Percentiles rank a stretch among this genome's conserved stretches.
phyloP scores from a whole-genome alignment of 2,113 vertebrate species.

The Protobothrops mucrosquamatus region DNA sequence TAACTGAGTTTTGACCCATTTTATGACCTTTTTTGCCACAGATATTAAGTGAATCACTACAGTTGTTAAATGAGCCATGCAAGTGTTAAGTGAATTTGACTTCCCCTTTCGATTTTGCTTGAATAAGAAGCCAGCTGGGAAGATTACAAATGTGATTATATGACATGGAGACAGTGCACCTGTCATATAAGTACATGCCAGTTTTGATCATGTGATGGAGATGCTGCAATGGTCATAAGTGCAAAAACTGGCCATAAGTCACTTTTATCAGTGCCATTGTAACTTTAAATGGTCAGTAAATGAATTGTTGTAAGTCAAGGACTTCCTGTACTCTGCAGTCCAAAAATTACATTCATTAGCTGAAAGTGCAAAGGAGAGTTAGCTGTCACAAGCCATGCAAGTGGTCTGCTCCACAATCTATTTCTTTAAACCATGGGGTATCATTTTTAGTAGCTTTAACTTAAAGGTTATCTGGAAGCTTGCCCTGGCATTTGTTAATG shows the following conservation, averaged over 20 bases:
- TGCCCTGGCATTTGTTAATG: neutral
- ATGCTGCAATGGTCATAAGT: neutral
- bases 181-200: neutral
- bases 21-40: neutral
- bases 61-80: neutral
- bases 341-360: neutral
- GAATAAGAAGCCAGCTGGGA: neutral
- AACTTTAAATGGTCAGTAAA: neutral
- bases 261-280: neutral
- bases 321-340: neutral
- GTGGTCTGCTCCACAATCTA: neutral
- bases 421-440: neutral
- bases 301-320: neutral
- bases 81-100: neutral
- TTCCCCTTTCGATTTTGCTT: neutral
- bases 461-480: neutral
- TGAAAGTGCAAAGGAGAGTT: neutral
- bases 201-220: neutral
- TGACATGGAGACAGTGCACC: neutral
- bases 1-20: neutral
- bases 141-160: neutral
- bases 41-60: neutral
- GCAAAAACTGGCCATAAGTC: neutral
- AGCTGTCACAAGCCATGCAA: neutral
- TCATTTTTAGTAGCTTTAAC: neutral